Evolutionary conservation across 1,140 invertebrate species (phyloP).

Genomic region (Papilio xuthus): DNA sequence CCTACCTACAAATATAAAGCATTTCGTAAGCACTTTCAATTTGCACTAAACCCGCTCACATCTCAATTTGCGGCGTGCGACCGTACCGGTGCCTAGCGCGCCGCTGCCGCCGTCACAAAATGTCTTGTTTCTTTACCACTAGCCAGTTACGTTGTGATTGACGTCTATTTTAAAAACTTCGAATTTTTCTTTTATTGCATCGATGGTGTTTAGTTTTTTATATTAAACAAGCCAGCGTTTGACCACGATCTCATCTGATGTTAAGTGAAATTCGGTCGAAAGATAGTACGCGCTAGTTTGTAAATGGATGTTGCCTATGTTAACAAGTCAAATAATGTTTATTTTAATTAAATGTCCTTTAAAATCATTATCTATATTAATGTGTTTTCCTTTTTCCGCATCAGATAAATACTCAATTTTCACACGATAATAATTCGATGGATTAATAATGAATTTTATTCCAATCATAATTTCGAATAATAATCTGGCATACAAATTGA

Average conservation of each 20-base stretch:
- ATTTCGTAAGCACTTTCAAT: constrained; percentile 73
- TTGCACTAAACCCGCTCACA: constrained; percentile 61
- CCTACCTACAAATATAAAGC: constrained; percentile 73
- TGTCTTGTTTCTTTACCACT: constrained; percentile 35
- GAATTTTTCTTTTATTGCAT: not conserved
- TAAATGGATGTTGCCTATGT: too few relatives aligned
- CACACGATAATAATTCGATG: not conserved
- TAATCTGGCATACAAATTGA: not conserved
- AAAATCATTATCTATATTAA: too few relatives aligned
- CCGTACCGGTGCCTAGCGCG: constrained; percentile 40
- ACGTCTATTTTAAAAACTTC: constrained; percentile 37
- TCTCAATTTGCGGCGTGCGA: constrained; percentile 52
- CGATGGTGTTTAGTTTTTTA: not conserved
- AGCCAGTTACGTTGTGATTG: constrained; percentile 36
- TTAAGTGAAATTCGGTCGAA: too few relatives aligned
- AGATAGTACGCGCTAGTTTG: too few relatives aligned
- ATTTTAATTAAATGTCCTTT: too few relatives aligned
- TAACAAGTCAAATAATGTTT: too few relatives aligned
- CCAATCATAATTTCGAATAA: constrained; percentile 3
- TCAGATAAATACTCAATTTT: not conserved
- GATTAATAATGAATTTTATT: constrained; percentile 14
- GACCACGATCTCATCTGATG: too few relatives aligned
- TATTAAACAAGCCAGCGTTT: too few relatives aligned
- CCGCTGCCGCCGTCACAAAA: not conserved
- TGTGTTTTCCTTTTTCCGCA: too few relatives aligned